Base-by-base conservation (phyloP, 2,888 invertebrate species). In the Crossocerus cetratus region DNA sequence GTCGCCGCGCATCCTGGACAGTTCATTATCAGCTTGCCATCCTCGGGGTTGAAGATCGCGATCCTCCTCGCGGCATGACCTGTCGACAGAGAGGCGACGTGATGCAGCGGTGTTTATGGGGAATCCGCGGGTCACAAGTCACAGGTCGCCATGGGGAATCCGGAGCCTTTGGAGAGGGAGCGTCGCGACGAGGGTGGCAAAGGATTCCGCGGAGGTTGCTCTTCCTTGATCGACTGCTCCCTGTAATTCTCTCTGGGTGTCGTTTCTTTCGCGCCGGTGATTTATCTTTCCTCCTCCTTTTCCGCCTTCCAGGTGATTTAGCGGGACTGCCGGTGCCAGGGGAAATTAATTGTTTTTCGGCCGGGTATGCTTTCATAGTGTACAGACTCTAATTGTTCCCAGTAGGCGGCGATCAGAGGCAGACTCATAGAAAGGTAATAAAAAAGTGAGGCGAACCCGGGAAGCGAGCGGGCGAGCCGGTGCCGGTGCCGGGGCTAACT, bases 21-120 rank as follows among this genome's bases (percentile, higher is more conserved):
- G 43, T 92, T 88, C 87, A 95, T 94, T 88, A 94, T 93, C 83
- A 96, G 90, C 49, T 91, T 91, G 87, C 92, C 91, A 82, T 92
- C 89, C 84, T 93, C 90, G 81, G 92, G 95, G 74, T 91, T 91
- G 83, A 91, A 92, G 1, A 97, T 92, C 0, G 96, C 97, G 53
- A 97, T 94, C 53, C 94, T 93, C 80, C 92, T 92, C 72, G 94
- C 92, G 71, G 92, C 91, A n/a, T 95, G 95, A 73, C 93, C 95
- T 95, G 90, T 74, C 91, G 89, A 71, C 58, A 66, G 66, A 79
- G 77, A 14, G 72, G 72, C 49, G 63, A 61, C 71, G 53, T 49
- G 22, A 64, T 8, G 11, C 20, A 13, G 5, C 32, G 32, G 4
- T 8, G 32, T 32, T 32, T 32, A 32, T 32, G 32, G 11, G 32